These are phyloP conservation scores for Champsocephalus gunnari DNA, from an alignment of 2,797 vertebrate genomes.

Conservation along the genomic window DNA sequence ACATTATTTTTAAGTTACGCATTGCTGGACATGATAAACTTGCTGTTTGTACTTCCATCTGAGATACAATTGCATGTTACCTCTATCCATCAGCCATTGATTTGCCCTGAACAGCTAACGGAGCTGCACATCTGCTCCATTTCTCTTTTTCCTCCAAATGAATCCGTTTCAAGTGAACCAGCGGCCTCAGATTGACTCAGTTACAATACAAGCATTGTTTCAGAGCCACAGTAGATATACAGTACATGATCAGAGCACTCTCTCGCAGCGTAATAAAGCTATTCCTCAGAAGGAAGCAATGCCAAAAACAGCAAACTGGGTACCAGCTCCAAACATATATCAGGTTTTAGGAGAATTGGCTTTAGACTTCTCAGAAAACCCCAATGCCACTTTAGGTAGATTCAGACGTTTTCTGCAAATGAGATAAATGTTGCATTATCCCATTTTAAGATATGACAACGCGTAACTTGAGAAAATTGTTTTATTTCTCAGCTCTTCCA, in stretches of 20 bases:
- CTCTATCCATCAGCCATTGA: conserved; percentile 47
- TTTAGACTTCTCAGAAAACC: conserved; percentile 31
- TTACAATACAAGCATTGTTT: conserved; percentile 72
- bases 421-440: conserved; percentile 19
- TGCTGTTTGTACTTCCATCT: conserved; percentile 55
- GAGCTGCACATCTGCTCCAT: conserved; percentile 28
- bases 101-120: conserved; percentile 32
- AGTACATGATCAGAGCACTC: conserved; percentile 61
- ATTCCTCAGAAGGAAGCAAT: conserved; percentile 49
- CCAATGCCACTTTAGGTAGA: conserved; percentile 27
- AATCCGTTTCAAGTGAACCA: conserved; percentile 61
- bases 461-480: neutral
- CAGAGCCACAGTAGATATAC: conserved; percentile 43
- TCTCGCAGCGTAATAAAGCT: conserved; percentile 47
- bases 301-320: conserved; percentile 73
- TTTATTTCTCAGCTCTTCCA: no score
- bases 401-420: conserved; percentile 8
- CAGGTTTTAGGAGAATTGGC: conserved; percentile 61
- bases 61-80: conserved; percentile 51
- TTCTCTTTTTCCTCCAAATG: conserved; percentile 58
- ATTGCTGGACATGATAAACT: conserved; percentile 53
- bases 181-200: conserved; percentile 27
- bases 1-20: conserved; percentile 51
- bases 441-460: conserved; percentile 25
- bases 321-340: conserved; percentile 65